Evolutionary conservation across 2,797 vertebrate species (phyloP).

Genomic region (Lepilemur ruficaudatus): DNA sequence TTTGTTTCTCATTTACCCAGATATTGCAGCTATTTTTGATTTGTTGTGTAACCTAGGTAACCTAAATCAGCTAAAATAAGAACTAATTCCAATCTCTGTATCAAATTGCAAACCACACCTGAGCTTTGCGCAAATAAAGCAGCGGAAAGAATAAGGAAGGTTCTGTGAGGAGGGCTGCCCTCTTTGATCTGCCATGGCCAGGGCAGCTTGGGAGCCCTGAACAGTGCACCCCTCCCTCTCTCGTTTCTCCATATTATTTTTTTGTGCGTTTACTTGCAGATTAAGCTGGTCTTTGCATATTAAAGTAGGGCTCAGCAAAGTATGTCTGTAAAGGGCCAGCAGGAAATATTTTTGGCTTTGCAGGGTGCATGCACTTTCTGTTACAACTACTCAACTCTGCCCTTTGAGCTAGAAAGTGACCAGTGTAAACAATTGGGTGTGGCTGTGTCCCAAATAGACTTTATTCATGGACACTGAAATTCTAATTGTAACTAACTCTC

Average conservation of each 20-base stretch:
- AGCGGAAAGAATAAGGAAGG: background rate
- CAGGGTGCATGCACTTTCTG: background rate
- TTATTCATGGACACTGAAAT: background rate
- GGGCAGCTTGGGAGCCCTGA: background rate
- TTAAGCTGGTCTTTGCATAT: background rate
- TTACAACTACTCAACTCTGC: background rate
- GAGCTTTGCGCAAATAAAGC: background rate
- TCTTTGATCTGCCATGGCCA: background rate
- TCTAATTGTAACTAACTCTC: background rate
- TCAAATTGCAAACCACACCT: constrained; percentile 1
- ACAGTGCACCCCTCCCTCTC: background rate
- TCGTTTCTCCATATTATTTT: background rate
- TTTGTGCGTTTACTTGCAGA: background rate
- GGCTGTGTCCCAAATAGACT: background rate
- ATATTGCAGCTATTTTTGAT: constrained; percentile 47
- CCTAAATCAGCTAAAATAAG: constrained; percentile 20
- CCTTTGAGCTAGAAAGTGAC: background rate
- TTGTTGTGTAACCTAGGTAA: constrained; percentile 47
- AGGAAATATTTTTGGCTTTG: background rate
- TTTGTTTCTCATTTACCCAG: constrained; percentile 36
- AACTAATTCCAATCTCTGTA: background rate
- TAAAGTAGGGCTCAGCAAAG: background rate
- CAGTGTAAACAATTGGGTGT: background rate
- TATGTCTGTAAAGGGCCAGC: background rate
- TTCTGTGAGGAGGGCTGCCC: background rate